Evolutionary conservation across 2,797 vertebrate genomes (phyloP).

Genomic region (Molossus alvarezi): DNA sequence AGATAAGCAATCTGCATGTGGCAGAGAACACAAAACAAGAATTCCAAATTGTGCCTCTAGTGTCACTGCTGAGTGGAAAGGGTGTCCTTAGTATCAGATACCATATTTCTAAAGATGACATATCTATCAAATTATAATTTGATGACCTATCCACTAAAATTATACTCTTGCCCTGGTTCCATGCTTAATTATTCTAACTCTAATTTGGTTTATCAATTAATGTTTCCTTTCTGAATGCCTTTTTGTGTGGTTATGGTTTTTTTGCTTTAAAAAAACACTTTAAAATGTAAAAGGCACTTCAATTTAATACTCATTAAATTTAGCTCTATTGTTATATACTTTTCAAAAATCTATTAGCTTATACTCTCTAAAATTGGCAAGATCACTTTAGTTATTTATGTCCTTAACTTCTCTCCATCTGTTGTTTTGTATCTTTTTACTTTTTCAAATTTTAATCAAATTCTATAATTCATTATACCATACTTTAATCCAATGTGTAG

Average conservation of each 20-base stretch:
- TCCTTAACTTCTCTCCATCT: constrained; percentile 29
- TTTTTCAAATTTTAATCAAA: constrained; percentile 29
- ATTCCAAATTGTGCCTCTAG: background rate
- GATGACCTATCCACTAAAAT: background rate
- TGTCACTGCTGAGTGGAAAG: background rate
- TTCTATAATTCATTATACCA: constrained; percentile 27
- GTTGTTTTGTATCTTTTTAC: constrained; percentile 28
- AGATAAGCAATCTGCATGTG: background rate
- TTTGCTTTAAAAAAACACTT: background rate
- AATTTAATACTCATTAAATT: constrained; percentile 61
- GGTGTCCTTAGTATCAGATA: background rate
- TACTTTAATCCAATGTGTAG: constrained; percentile 30
- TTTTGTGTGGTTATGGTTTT: constrained; percentile 4
- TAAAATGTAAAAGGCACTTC: background rate
- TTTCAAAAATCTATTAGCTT: constrained; percentile 45
- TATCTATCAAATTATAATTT: background rate
- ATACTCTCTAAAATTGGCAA: constrained; percentile 7
- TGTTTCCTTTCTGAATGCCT: background rate
- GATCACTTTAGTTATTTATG: constrained; percentile 3
- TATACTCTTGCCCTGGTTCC: background rate
- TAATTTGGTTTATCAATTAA: constrained; percentile 39
- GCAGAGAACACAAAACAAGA: constrained; percentile 38
- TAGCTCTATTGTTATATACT: background rate
- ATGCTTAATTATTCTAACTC: background rate
- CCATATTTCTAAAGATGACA: background rate